Conservation (phyloP, 2,113 vertebrate genomes). For the Cinclus mexicanus region DNA sequence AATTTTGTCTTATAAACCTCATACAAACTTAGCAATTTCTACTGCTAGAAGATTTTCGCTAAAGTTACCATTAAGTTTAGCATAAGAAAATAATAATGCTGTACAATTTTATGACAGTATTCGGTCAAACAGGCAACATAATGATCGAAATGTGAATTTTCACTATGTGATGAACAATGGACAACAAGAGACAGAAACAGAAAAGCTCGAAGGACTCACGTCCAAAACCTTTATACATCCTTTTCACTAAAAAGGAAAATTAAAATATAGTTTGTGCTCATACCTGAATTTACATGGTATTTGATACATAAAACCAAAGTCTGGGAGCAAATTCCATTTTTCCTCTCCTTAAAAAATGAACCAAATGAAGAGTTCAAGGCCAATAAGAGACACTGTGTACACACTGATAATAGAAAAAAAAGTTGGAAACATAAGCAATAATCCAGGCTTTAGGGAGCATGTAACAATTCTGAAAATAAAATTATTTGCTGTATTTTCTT, state of each 20-base stretch:
- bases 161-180: constrained; percentile 17
- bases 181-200: constrained; percentile 25
- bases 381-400: neutral
- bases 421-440: neutral
- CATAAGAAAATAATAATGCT: constrained; percentile 14
- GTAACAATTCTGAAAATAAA: neutral
- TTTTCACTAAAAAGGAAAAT: constrained; percentile 6
- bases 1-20: neutral
- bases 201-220: constrained; percentile 3
- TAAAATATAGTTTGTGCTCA: constrained; percentile 3
- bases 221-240: neutral
- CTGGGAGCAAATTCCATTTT: constrained; percentile 9
- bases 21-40: neutral
- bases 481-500: constrained; percentile 1
- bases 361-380: neutral
- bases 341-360: constrained; percentile 15
- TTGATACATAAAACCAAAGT: constrained; percentile 5
- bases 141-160: constrained; percentile 13
- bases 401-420: neutral
- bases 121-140: constrained; percentile 18
- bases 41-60: constrained; percentile 11
- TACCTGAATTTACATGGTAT: constrained; percentile 26
- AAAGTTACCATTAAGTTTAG: constrained; percentile 11
- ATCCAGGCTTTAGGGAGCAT: constrained; percentile 12
- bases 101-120: constrained; percentile 21